Evolutionary conservation across 2,113 vertebrate genomes (phyloP).

Genomic region (Aphelocoma coerulescens): DNA sequence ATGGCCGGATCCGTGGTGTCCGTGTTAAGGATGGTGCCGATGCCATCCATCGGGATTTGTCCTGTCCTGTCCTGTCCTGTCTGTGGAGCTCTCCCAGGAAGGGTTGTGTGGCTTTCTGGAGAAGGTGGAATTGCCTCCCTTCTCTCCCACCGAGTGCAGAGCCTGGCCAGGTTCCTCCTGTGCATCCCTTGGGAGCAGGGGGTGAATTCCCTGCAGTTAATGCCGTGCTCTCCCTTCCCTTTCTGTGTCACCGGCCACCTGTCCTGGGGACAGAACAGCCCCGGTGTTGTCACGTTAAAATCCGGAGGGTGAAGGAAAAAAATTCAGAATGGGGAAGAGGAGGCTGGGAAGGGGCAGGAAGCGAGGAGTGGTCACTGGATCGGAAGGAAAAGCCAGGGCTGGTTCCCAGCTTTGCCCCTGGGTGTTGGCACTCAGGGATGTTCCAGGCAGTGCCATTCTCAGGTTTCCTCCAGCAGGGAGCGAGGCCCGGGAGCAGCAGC

Average conservation of each 20-base stretch:
- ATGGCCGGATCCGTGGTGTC: rapidly evolving
- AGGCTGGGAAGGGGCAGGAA: neutral
- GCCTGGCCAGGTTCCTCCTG: neutral
- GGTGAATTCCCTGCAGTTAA: neutral
- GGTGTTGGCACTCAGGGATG: neutral
- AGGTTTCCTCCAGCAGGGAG: rapidly evolving
- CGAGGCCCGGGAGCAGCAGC: neutral
- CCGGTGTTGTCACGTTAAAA: rapidly evolving
- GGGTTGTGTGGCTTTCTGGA: neutral
- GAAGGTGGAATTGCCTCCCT: neutral
- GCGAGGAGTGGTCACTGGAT: rapidly evolving
- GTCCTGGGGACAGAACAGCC: neutral
- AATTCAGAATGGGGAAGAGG: rapidly evolving
- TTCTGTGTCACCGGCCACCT: rapidly evolving
- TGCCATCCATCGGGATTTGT: rapidly evolving
- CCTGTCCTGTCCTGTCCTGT: neutral
- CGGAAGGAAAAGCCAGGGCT: rapidly evolving
- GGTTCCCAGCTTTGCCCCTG: neutral
- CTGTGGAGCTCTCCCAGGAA: neutral
- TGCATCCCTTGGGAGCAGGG: neutral
- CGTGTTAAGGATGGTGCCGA: rapidly evolving
- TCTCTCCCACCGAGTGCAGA: neutral
- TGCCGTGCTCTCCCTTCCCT: neutral
- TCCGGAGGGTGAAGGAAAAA: neutral
- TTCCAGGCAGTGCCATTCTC: neutral